phyloP scores from a whole-genome alignment of 2,113 vertebrate species.

The Eublepharis macularius region DNA sequence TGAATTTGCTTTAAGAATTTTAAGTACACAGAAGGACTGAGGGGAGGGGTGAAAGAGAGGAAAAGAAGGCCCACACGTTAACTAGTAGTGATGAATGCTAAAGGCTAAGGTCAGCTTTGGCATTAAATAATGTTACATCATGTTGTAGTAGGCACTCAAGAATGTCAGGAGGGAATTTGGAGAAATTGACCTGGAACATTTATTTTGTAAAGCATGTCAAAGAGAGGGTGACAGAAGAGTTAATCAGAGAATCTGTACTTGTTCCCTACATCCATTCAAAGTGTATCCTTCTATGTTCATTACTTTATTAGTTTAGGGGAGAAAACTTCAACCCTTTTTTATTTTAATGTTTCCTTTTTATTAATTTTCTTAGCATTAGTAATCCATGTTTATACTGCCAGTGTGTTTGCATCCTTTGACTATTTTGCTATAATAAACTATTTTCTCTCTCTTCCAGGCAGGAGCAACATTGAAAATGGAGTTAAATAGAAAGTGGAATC shows the following conservation, averaged over 20 bases:
- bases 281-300: neutral
- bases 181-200: neutral
- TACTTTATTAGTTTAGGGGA: neutral
- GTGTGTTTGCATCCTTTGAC: neutral
- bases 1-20: neutral
- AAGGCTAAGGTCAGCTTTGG: neutral
- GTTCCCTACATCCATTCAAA: neutral
- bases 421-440: neutral
- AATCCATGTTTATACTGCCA: neutral
- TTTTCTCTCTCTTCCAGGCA: neutral
- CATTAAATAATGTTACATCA: constrained; percentile 9
- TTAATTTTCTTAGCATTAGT: neutral
- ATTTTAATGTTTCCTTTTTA: neutral
- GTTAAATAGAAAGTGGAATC: too few species aligned
- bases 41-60: neutral
- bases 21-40: neutral
- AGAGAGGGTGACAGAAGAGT: neutral
- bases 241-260: neutral
- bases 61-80: neutral
- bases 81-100: neutral
- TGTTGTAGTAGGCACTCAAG: neutral
- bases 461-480: neutral
- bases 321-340: neutral
- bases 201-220: neutral
- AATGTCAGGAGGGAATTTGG: neutral